Conservation (phyloP, 1,140 invertebrate species). For the Drosophila burlai region DNA sequence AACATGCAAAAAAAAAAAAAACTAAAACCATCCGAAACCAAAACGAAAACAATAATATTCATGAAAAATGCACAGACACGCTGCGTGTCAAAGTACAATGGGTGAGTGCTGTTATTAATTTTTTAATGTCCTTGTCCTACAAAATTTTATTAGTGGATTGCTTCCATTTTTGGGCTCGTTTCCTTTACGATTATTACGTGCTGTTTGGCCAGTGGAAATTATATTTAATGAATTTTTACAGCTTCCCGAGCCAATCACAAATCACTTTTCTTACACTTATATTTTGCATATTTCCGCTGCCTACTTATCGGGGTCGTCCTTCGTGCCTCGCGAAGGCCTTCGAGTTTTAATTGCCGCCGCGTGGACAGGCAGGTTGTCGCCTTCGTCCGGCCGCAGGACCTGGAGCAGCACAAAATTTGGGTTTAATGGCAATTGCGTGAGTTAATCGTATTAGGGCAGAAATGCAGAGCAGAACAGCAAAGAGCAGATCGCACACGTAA, state of each 20-base stretch:
- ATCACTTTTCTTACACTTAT: constrained; percentile 64
- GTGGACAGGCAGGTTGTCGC: constrained; percentile 70
- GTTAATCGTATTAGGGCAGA: constrained; percentile 59
- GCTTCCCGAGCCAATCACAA: constrained; percentile 54
- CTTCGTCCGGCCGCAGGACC: constrained; percentile 20
- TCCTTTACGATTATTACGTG: constrained; percentile 60
- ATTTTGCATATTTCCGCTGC: constrained; percentile 37
- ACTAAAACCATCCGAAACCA: neutral
- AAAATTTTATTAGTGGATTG: constrained; percentile 34
- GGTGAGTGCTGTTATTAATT: constrained; percentile 75
- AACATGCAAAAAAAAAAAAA: constrained; percentile 37
- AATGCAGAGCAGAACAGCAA: constrained; percentile 7
- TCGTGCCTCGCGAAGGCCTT: constrained; percentile 62
- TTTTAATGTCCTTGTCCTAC: constrained; percentile 51
- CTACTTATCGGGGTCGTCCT: constrained; percentile 32
- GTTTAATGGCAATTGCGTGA: constrained; percentile 70
- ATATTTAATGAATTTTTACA: constrained; percentile 61
- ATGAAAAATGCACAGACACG: constrained; percentile 64
- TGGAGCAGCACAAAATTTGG: constrained; percentile 75
- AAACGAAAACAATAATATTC: constrained; percentile 48
- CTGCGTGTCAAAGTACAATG: constrained; percentile 82
- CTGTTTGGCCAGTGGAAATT: constrained; percentile 26
- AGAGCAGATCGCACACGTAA: constrained; percentile 62
- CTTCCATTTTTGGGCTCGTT: constrained; percentile 18
- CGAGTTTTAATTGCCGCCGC: constrained; percentile 82